A percentile compares a stretch with the other conserved stretches of the same genome.
These are phyloP conservation scores for Hyalella azteca DNA, from an alignment of 2,888 invertebrate genomes.

Conservation along the genomic window DNA sequence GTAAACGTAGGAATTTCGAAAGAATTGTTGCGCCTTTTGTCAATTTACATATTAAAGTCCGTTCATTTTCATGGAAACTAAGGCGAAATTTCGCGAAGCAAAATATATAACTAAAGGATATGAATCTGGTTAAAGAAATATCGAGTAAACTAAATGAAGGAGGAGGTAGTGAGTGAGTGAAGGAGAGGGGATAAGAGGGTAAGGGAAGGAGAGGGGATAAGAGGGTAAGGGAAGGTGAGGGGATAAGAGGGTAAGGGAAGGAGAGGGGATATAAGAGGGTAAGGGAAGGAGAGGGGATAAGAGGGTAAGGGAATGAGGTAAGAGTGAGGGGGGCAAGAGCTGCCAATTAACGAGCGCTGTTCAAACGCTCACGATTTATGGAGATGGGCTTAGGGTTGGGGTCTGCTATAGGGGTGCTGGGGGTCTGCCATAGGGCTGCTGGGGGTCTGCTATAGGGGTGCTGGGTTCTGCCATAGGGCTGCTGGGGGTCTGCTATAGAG, in stretches of 20 bases:
- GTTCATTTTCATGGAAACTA: no score
- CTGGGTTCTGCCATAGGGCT: not conserved
- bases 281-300: not conserved
- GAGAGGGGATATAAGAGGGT: not conserved
- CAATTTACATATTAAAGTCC: no score
- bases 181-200: not conserved
- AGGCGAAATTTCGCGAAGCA: no score
- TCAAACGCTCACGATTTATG: not conserved
- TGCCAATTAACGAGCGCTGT: conserved; percentile 10
- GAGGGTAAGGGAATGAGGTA: not conserved
- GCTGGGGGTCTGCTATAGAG: not conserved
- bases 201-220: not conserved
- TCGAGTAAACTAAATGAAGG: no score
- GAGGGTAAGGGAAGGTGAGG: not conserved
- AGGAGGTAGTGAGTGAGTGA: not conserved
- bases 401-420: not conserved
- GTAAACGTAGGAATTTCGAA: no score
- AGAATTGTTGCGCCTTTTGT: no score
- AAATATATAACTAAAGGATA: no score
- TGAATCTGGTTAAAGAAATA: no score
- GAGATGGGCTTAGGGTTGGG: not conserved
- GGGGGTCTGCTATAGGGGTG: no score
- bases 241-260: not conserved
- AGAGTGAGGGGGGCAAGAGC: not conserved
- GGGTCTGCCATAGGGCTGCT: no score